Percentiles rank a stretch among this genome's conserved stretches.
Evolutionary conservation across 2,113 vertebrate species (phyloP).

Genomic region (Potamarius usumacintae): DNA sequence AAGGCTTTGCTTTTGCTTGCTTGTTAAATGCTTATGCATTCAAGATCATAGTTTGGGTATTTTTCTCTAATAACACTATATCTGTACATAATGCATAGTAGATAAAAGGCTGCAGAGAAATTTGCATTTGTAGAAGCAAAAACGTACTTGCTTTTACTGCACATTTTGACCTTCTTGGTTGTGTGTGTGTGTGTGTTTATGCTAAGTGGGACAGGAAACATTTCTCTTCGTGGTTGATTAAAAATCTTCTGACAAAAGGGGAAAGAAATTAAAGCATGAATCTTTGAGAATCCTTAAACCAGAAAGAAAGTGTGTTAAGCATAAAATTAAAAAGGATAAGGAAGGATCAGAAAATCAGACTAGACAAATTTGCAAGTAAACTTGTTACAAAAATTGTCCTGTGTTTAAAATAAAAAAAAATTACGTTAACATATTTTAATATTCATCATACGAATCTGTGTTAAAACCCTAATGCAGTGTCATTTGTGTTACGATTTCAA

Average conservation of each 20-base stretch:
- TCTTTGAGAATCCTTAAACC: neutral
- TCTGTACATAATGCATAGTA: neutral
- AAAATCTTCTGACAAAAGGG: neutral
- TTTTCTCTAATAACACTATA: neutral
- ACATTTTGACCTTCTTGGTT: neutral
- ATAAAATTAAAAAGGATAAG: neutral
- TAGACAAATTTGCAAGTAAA: neutral
- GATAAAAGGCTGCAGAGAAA: neutral
- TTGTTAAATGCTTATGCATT: constrained; percentile 1
- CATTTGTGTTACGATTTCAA: neutral
- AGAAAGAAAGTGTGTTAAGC: neutral
- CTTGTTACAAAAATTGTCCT: neutral
- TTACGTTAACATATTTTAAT: neutral
- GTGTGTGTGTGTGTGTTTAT: neutral
- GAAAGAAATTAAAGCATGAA: neutral
- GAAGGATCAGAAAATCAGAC: neutral
- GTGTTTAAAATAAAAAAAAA: neutral
- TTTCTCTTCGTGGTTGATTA: neutral
- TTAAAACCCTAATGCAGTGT: neutral
- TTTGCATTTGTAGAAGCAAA: neutral
- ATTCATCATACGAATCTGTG: neutral
- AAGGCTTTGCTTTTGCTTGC: neutral
- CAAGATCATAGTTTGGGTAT: neutral
- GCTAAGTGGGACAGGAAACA: constrained; percentile 6
- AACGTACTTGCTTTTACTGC: no score